phyloP scores from a whole-genome alignment of 1,140 invertebrate species.

The Apis florea region DNA sequence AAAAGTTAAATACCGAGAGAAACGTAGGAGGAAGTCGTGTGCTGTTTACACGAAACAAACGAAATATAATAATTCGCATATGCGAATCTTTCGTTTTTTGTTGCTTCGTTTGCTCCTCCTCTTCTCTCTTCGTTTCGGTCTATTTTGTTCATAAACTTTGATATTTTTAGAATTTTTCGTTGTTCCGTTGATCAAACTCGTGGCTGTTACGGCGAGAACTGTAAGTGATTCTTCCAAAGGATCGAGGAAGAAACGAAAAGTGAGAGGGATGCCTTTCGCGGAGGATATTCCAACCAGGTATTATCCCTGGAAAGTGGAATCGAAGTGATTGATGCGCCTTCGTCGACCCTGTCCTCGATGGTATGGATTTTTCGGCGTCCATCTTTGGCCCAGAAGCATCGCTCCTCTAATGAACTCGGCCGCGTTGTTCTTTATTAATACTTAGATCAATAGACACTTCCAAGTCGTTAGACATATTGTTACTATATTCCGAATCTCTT shows the following conservation, averaged over 20 bases:
- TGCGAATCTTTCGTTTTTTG: too few relatives aligned
- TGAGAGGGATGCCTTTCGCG: not conserved
- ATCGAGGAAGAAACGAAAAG: not conserved
- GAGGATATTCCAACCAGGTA: not conserved
- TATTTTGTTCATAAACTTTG: too few relatives aligned
- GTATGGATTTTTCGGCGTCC: constrained; percentile 40
- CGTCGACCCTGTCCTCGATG: not conserved
- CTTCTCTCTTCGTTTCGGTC: too few relatives aligned
- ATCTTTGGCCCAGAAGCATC: constrained; percentile 4
- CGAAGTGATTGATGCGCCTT: constrained; percentile 42
- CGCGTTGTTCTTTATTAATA: not conserved
- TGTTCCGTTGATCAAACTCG: not conserved
- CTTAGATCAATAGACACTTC: not conserved
- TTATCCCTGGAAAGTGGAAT: constrained; percentile 33
- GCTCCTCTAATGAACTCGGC: not conserved
- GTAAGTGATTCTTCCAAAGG: not conserved
- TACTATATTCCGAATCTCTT: too few relatives aligned
- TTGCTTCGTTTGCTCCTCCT: too few relatives aligned
- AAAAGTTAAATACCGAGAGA: too few relatives aligned
- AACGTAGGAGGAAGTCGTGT: too few relatives aligned
- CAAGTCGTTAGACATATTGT: too few relatives aligned
- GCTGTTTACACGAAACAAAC: too few relatives aligned
- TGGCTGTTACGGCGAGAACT: not conserved
- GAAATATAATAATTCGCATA: too few relatives aligned
- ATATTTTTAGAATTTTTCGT: too few relatives aligned